These are phyloP conservation scores for Diplolepis rosae DNA, from an alignment of 2,888 invertebrate species.

Conservation along the genomic window DNA sequence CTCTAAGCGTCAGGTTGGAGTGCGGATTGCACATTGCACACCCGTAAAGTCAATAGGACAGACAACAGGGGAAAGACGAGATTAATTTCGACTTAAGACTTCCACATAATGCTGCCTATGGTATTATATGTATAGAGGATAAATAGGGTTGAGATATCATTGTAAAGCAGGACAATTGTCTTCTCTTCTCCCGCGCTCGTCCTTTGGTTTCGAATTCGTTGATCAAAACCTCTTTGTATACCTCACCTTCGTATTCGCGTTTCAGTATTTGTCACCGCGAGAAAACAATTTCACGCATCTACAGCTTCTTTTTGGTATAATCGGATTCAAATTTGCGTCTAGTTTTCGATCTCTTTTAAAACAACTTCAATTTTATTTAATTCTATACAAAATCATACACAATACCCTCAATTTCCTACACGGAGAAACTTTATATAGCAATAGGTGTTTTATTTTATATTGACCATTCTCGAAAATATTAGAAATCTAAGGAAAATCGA, in stretches of 20 bases:
- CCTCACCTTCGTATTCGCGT: conserved; percentile 17
- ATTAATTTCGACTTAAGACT: conserved; percentile 6
- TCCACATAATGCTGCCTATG: neutral
- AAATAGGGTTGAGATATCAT: conserved; percentile 23
- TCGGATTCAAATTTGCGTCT: conserved; percentile 7
- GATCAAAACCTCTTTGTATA: conserved; percentile 11
- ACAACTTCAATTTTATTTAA: neutral
- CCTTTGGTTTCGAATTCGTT: neutral
- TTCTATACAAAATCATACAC: neutral
- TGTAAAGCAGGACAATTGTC: neutral
- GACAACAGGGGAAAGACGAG: conserved; percentile 9
- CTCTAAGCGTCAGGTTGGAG: neutral
- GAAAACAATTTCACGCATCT: conserved; percentile 22
- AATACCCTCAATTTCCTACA: neutral
- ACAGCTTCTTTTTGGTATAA: conserved; percentile 15
- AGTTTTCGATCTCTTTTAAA: neutral
- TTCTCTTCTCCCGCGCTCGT: neutral
- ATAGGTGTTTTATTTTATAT: no score
- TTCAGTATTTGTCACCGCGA: conserved; percentile 21
- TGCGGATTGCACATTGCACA: conserved; percentile 1
- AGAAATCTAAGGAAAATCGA: no score
- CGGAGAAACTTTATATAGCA: no score
- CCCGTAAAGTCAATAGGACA: conserved; percentile 5
- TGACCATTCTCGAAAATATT: no score
- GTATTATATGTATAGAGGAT: neutral